These are phyloP conservation scores for Cordilura impudica DNA, from an alignment of 2,888 invertebrate genomes.

Conservation along the genomic window DNA sequence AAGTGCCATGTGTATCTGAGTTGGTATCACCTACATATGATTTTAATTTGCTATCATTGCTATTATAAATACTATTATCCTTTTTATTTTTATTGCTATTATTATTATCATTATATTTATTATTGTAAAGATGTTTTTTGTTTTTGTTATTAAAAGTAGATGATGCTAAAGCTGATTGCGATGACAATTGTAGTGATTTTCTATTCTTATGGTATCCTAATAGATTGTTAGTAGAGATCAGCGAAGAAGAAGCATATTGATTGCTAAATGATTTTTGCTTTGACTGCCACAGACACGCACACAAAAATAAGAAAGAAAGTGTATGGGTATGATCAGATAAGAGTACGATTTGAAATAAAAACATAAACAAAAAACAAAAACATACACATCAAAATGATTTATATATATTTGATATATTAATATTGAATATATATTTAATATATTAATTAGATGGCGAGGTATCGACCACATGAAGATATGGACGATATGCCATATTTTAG, in stretches of 20 bases:
- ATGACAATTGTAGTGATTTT: conserved; percentile 74
- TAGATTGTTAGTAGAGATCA: conserved; percentile 77
- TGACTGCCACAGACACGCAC: conserved; percentile 73
- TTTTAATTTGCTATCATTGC: conserved; percentile 63
- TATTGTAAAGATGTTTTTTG: conserved; percentile 58
- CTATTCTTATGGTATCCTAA: conserved; percentile 77
- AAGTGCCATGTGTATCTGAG: conserved; percentile 61
- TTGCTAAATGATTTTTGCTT: conserved; percentile 77
- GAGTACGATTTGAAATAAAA: conserved; percentile 27
- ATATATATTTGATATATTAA: background rate
- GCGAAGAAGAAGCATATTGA: conserved; percentile 75
- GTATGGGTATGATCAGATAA: conserved; percentile 51
- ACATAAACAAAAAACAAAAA: conserved; percentile 11
- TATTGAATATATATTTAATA: background rate
- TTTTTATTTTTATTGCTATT: conserved; percentile 62
- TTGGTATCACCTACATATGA: conserved; percentile 73
- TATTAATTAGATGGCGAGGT: background rate
- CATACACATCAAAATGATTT: background rate
- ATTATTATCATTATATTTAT: conserved; percentile 61
- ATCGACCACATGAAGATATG: background rate
- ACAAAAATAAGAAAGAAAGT: conserved; percentile 65
- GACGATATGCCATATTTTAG: too few relatives aligned
- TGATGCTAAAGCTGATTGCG: conserved; percentile 67
- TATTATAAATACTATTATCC: conserved; percentile 62
- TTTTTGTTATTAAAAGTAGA: conserved; percentile 65